These are phyloP conservation scores for Eulithis prunata DNA, from an alignment of 2,888 invertebrate species.

Conservation along the genomic window DNA sequence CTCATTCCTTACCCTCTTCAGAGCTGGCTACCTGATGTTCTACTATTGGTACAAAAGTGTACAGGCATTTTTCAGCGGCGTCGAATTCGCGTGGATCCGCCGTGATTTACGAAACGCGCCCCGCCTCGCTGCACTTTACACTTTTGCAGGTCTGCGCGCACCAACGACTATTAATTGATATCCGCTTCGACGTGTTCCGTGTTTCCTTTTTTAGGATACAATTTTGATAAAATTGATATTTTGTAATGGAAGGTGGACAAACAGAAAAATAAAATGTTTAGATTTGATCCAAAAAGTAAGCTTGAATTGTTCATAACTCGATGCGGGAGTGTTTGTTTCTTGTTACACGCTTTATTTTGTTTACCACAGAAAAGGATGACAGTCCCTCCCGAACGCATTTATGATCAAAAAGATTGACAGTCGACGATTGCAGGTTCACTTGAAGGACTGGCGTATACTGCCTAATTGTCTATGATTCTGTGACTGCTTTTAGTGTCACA, in stretches of 20 bases:
- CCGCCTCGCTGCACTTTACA: slow-evolving; percentile 80
- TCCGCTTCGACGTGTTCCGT: slow-evolving; percentile 65
- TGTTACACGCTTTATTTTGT: too few species aligned
- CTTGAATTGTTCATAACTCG: too few species aligned
- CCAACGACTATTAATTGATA: slow-evolving; percentile 79
- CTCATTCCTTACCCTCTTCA: neutral
- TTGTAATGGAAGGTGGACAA: neutral
- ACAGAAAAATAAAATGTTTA: neutral
- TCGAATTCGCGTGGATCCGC: slow-evolving; percentile 68
- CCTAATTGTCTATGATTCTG: too few species aligned
- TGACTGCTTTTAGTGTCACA: too few species aligned
- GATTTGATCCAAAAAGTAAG: neutral
- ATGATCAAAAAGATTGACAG: too few species aligned
- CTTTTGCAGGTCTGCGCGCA: slow-evolving; percentile 79
- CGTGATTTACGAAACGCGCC: slow-evolving; percentile 79
- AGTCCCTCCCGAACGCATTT: too few species aligned
- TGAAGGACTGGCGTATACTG: too few species aligned
- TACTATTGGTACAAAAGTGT: slow-evolving; percentile 35
- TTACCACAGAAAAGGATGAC: too few species aligned
- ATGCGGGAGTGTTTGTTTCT: too few species aligned
- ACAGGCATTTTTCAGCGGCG: slow-evolving; percentile 65
- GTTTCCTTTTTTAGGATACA: slow-evolving; percentile 47
- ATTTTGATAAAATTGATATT: slow-evolving; percentile 22
- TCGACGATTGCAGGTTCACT: too few species aligned
- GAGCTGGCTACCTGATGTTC: slow-evolving; percentile 24